Evolutionary conservation across 2,888 invertebrate genomes (phyloP).

Genomic region (Drosophila nigricruria): DNA sequence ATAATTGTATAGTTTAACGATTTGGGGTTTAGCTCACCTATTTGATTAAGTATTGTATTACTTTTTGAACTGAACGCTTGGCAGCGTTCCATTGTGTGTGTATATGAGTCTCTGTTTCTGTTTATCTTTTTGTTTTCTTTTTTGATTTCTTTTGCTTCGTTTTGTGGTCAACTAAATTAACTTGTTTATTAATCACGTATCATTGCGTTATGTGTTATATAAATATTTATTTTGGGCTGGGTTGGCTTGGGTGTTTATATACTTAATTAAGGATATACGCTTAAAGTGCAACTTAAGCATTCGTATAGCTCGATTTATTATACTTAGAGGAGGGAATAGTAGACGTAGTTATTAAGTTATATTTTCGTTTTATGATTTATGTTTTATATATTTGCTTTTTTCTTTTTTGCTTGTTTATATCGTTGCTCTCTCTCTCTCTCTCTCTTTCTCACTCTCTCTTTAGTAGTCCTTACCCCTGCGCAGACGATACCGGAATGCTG

Average conservation of each 20-base stretch:
- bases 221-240: slow-evolving; percentile 26
- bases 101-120: slow-evolving; percentile 29
- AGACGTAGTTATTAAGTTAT: slow-evolving; percentile 40
- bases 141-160: slow-evolving; percentile 17
- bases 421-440: slow-evolving; percentile 47
- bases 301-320: slow-evolving; percentile 64
- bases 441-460: slow-evolving; percentile 49
- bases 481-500: slow-evolving; percentile 94
- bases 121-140: slow-evolving; percentile 30
- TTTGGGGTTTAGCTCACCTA: slow-evolving; percentile 86
- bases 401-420: slow-evolving; percentile 31
- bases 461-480: slow-evolving; percentile 92
- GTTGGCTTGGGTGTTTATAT: slow-evolving; percentile 19
- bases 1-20: slow-evolving; percentile 67
- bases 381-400: slow-evolving; percentile 33
- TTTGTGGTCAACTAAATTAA: slow-evolving; percentile 76
- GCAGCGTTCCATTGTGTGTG: slow-evolving; percentile 51
- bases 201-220: slow-evolving; percentile 35
- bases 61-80: slow-evolving; percentile 61
- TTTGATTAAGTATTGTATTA: slow-evolving; percentile 68
- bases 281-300: slow-evolving; percentile 53
- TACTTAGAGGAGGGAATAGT: slow-evolving; percentile 26
- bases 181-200: slow-evolving; percentile 68
- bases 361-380: slow-evolving; percentile 36
- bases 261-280: slow-evolving; percentile 72